Base-by-base conservation (phyloP, 2,888 invertebrate species). In the Hemistola chrysoprasaria region DNA sequence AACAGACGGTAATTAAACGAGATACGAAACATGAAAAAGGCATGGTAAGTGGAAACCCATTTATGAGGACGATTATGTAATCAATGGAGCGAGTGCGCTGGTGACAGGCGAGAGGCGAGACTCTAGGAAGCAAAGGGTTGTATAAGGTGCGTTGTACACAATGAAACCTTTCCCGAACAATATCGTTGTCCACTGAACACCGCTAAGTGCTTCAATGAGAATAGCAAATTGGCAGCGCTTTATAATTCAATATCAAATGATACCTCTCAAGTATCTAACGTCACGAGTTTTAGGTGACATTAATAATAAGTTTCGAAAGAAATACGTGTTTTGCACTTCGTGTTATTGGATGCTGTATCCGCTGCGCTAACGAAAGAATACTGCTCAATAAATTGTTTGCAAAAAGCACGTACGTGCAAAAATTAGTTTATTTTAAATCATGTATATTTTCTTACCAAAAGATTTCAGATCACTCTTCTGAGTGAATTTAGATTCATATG, bases 101-200 rank as follows among this genome's bases (percentile, higher is more conserved):
- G 56, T 64, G 61, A 66, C 73, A 68, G 63, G 16, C 16, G 3
- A n/a, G 3, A 3, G 16, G 62, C 65, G 60, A 68, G 62, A 56
- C 59, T 47, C 50, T 53, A 53, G 54, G 55, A 62, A 59, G 73
- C 68, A 78, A 74, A 75, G 73, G 74, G 69, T 60, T 60, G 65
- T 53, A 51, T n/a, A n/a, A n/a, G n/a, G n/a, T n/a, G n/a, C n/a
- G n/a, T n/a, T n/a, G 53, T 55, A 59, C 57, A 71, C 66, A 75
- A 74, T 69, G 69, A 75, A 79, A 74, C 80, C 78, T 71, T 78
- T 76, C 67, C 67, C 62, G 69, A 62, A 70, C 60, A 64, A 63
- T 70, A 62, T 72, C 54, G 51, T 55, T 61, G 56, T 56, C 53
- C 60, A 68, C 50, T 72, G 63, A 72, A 68, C 61, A 59, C 47